phyloP scores from a whole-genome alignment of 2,888 invertebrate genomes.

The Brachyopa scutellaris region DNA sequence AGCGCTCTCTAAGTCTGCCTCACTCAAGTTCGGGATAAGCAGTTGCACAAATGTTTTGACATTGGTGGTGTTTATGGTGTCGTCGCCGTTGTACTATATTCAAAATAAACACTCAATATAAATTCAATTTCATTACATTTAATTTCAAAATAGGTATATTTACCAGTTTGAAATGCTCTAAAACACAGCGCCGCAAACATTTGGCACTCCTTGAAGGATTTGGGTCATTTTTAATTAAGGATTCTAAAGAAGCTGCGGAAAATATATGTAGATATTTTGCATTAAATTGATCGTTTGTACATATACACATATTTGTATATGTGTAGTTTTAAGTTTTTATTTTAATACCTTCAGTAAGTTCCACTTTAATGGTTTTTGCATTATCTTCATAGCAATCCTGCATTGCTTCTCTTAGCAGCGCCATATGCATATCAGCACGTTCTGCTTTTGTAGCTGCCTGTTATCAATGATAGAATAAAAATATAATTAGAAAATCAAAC shows the following conservation, averaged over 20 bases:
- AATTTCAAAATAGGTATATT: no score
- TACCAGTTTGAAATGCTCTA: conserved; percentile 37
- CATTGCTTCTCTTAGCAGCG: conserved; percentile 4
- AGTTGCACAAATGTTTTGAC: conserved; percentile 20
- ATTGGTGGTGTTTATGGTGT: conserved; percentile 24
- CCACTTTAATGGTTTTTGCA: conserved; percentile 34
- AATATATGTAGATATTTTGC: not conserved
- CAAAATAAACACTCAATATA: not conserved
- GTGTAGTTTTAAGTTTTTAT: not conserved
- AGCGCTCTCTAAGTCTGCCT: conserved; percentile 5
- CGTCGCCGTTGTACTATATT: conserved; percentile 38
- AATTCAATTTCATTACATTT: no score
- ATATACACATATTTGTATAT: no score
- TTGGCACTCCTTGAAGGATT: conserved; percentile 28
- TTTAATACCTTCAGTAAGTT: conserved; percentile 25
- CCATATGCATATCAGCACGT: not conserved
- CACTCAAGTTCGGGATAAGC: conserved; percentile 9
- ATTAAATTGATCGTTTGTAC: no score
- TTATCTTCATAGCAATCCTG: conserved; percentile 47
- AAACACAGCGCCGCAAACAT: conserved; percentile 48
- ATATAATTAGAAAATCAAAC: no score
- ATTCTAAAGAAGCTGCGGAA: conserved; percentile 27
- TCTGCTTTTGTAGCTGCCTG: conserved; percentile 18
- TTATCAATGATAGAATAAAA: no score
- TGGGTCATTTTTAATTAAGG: conserved; percentile 46